Conservation (phyloP, 2,888 invertebrate species). For the Antheraea yamamai region DNA sequence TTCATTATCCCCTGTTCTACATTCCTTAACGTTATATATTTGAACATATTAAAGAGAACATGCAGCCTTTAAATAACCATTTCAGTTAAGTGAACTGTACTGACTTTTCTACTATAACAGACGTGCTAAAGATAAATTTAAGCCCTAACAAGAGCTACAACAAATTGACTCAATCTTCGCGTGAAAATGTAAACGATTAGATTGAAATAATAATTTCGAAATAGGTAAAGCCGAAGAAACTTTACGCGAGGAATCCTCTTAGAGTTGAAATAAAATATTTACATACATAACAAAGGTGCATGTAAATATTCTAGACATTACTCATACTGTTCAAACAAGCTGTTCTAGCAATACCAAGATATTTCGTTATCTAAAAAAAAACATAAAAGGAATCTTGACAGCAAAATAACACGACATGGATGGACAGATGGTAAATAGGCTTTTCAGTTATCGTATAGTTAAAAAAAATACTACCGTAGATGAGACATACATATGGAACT, state of each 20-base stretch:
- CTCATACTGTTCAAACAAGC: background rate
- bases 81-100: too few relatives aligned
- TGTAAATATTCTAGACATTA: background rate
- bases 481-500: too few relatives aligned
- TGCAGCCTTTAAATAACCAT: too few relatives aligned
- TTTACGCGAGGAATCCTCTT: background rate
- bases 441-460: background rate
- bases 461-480: background rate
- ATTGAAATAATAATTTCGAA: too few relatives aligned
- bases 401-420: background rate
- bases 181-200: too few relatives aligned
- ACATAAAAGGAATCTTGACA: background rate
- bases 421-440: background rate
- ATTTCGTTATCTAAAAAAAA: conserved; percentile 1
- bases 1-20: background rate
- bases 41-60: too few relatives aligned
- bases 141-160: too few relatives aligned
- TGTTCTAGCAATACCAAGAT: background rate
- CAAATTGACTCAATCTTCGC: too few relatives aligned
- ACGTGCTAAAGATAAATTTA: too few relatives aligned
- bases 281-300: background rate
- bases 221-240: background rate
- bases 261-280: background rate
- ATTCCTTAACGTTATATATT: too few relatives aligned
- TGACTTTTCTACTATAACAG: too few relatives aligned